Conservation (phyloP, 1,140 invertebrate genomes). For the Rhagoletis zephyria region DNA sequence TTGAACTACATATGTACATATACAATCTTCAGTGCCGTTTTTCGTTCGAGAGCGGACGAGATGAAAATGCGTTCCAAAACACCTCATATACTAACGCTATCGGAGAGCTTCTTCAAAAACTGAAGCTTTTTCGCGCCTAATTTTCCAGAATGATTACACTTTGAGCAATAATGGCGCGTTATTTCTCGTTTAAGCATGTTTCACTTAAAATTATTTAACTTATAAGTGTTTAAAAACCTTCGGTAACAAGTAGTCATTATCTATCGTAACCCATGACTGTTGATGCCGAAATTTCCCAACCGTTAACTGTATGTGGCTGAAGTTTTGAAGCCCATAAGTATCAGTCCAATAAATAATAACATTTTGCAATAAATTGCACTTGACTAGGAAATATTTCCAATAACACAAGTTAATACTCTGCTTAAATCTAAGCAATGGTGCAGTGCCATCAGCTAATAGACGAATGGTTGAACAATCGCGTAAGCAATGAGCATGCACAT, state of each 20-base stretch:
- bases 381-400: slow-evolving; percentile 21
- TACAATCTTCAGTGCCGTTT: too few species aligned
- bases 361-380: slow-evolving; percentile 15
- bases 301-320: background rate
- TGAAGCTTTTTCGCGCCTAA: too few species aligned
- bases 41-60: too few species aligned
- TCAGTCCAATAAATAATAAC: slow-evolving; percentile 29
- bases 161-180: background rate
- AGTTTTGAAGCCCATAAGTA: slow-evolving; percentile 8
- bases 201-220: background rate
- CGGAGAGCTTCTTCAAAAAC: too few species aligned
- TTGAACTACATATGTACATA: too few species aligned
- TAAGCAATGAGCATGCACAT: background rate
- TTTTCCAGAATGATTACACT: too few species aligned
- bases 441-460: background rate
- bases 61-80: too few species aligned
- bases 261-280: background rate
- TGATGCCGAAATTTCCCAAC: slow-evolving; percentile 31
- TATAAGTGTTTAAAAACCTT: background rate
- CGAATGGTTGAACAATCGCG: background rate
- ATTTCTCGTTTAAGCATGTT: background rate
- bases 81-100: too few species aligned
- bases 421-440: background rate
- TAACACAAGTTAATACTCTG: slow-evolving; percentile 30
- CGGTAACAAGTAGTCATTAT: background rate